These are phyloP conservation scores for Thalassoma bifasciatum DNA, from an alignment of 2,113 vertebrate species.

Conservation along the genomic window DNA sequence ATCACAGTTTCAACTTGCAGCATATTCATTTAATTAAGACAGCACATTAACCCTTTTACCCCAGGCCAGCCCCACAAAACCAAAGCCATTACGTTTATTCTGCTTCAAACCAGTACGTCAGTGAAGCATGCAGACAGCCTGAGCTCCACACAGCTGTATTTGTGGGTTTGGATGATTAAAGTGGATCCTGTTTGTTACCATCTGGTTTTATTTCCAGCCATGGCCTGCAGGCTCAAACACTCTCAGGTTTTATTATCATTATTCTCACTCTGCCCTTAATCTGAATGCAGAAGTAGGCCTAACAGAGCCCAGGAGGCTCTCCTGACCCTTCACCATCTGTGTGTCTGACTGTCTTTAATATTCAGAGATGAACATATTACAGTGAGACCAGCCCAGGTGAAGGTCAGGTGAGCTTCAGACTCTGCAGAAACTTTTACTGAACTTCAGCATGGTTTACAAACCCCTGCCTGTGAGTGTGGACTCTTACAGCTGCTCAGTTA, in stretches of 20 bases:
- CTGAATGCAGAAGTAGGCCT: slow-evolving; percentile 32
- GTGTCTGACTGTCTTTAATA: slow-evolving; percentile 13
- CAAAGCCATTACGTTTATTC: slow-evolving; percentile 42
- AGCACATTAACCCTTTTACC: not conserved
- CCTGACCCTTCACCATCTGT: slow-evolving; percentile 22
- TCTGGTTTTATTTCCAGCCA: slow-evolving; percentile 68
- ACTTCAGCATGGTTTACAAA: too few relatives aligned
- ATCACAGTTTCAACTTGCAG: not conserved
- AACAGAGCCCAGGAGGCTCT: slow-evolving; percentile 15
- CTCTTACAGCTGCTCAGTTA: too few relatives aligned
- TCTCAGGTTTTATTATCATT: not conserved
- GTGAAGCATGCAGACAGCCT: slow-evolving; percentile 13
- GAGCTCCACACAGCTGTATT: too few relatives aligned
- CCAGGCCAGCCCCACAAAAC: slow-evolving; percentile 10
- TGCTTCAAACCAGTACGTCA: slow-evolving; percentile 32
- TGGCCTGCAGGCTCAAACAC: slow-evolving; percentile 50
- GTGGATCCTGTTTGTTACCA: slow-evolving; percentile 56
- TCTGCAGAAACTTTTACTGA: too few relatives aligned
- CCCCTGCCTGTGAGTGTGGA: too few relatives aligned
- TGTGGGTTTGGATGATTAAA: slow-evolving; percentile 58
- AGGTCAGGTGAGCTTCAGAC: too few relatives aligned
- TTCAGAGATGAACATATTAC: not conserved
- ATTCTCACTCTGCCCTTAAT: slow-evolving; percentile 25
- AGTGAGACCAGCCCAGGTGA: too few relatives aligned
- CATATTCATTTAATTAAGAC: not conserved